These are phyloP conservation scores for Dilophus febrilis DNA, from an alignment of 2,888 invertebrate species.

Conservation along the genomic window DNA sequence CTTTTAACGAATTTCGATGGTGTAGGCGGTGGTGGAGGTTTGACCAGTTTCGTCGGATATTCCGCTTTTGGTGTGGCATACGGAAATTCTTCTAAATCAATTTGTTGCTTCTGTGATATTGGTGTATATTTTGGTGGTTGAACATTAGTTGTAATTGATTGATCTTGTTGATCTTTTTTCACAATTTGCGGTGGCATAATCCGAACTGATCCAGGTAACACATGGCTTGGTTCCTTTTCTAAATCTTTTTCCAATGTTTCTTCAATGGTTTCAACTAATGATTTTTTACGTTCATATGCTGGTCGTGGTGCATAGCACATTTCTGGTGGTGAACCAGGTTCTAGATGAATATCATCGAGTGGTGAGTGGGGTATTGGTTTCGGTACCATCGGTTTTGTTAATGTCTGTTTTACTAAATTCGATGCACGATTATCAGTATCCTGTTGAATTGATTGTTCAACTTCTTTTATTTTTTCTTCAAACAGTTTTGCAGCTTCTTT, in stretches of 20 bases:
- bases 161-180: constrained; percentile 14
- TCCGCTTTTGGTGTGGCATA: constrained; percentile 32
- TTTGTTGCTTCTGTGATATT: constrained; percentile 18
- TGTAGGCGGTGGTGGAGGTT: constrained; percentile 35
- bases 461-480: constrained; percentile 16
- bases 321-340: constrained; percentile 50
- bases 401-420: constrained; percentile 30
- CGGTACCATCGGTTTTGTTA: constrained; percentile 18
- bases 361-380: constrained; percentile 18
- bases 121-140: constrained; percentile 22
- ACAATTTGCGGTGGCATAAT: constrained; percentile 32
- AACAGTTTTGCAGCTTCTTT: constrained; percentile 20
- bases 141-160: constrained; percentile 27
- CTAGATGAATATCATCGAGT: constrained; percentile 35
- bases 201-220: constrained; percentile 36
- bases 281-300: constrained; percentile 30
- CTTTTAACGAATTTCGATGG: constrained; percentile 40
- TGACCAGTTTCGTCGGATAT: constrained; percentile 26
- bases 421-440: constrained; percentile 33
- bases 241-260: constrained; percentile 36
- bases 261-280: constrained; percentile 39
- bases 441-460: constrained; percentile 12
- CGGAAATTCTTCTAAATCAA: constrained; percentile 26
- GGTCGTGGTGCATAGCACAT: constrained; percentile 43
- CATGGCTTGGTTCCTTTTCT: constrained; percentile 33